Percentiles rank a stretch among this genome's conserved stretches.
Evolutionary conservation across 2,888 invertebrate species (phyloP).

Genomic region (Gymnocheta viridis): DNA sequence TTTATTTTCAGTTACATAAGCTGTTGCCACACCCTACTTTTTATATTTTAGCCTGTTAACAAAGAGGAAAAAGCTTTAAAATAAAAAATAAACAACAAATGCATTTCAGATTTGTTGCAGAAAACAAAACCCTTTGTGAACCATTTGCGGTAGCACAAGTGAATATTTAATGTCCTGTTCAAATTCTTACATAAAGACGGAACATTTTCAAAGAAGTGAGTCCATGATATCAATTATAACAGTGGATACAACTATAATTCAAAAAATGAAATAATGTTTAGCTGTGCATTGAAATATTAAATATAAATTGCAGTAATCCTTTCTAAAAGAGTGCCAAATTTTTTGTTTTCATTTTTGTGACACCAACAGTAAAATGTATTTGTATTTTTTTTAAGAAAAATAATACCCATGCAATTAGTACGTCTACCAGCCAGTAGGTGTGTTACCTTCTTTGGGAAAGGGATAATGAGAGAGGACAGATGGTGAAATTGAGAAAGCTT

Average conservation of each 20-base stretch:
- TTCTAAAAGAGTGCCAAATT: neutral
- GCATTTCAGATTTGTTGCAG: neutral
- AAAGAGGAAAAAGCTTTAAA: conserved; percentile 19
- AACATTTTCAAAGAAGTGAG: neutral
- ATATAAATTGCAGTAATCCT: neutral
- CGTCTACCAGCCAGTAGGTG: no score
- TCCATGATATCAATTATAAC: neutral
- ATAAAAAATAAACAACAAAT: conserved; percentile 17
- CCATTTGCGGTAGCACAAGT: neutral
- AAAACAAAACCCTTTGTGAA: conserved; percentile 2
- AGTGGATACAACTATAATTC: no score
- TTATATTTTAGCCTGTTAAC: neutral
- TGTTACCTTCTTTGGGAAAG: no score
- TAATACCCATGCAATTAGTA: no score
- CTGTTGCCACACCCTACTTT: conserved; percentile 44
- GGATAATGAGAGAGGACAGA: no score
- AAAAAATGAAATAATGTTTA: neutral
- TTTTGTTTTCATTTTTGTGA: neutral
- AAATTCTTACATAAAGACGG: neutral
- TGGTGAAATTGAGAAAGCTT: no score
- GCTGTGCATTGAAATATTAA: neutral
- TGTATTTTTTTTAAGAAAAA: neutral
- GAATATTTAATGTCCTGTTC: neutral
- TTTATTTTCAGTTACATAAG: conserved; percentile 3
- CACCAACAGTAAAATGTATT: neutral